Percentiles rank a stretch among this genome's conserved stretches.
Conservation (phyloP, 2,113 vertebrate species). For the Phalacrocorax carbo region DNA sequence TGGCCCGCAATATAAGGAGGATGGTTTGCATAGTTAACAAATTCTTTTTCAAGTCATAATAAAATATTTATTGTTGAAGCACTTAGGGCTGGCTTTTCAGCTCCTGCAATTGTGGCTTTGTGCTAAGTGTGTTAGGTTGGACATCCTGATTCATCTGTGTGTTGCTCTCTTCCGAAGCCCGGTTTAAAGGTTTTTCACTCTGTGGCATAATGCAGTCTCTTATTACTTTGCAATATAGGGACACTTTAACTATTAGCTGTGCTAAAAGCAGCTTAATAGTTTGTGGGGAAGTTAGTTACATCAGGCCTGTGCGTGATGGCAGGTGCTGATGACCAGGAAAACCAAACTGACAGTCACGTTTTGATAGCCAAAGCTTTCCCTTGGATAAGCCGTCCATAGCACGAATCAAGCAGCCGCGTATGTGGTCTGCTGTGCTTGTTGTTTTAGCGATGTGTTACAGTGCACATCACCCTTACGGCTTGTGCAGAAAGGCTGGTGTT, state of each 20-base stretch:
- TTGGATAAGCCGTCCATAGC: not conserved
- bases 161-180: not conserved
- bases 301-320: not conserved
- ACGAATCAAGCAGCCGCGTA: not conserved
- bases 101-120: not conserved
- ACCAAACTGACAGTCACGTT: not conserved
- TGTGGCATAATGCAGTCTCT: not conserved
- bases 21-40: conserved; percentile 41
- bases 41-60: conserved; percentile 5
- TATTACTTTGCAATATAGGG: not conserved
- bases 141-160: not conserved
- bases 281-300: not conserved
- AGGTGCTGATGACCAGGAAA: not conserved
- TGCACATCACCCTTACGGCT: not conserved
- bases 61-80: conserved; percentile 45
- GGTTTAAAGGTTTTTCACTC: not conserved
- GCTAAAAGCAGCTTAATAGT: not conserved
- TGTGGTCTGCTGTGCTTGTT: not conserved
- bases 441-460: not conserved
- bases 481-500: not conserved
- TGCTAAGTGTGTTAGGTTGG: not conserved
- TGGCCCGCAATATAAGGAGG: not conserved
- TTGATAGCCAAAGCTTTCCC: not conserved
- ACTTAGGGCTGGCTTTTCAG: conserved; percentile 27
- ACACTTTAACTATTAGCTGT: not conserved